Base-by-base conservation (phyloP, 1,140 invertebrate genomes). In the Drosophila pectinifera region DNA sequence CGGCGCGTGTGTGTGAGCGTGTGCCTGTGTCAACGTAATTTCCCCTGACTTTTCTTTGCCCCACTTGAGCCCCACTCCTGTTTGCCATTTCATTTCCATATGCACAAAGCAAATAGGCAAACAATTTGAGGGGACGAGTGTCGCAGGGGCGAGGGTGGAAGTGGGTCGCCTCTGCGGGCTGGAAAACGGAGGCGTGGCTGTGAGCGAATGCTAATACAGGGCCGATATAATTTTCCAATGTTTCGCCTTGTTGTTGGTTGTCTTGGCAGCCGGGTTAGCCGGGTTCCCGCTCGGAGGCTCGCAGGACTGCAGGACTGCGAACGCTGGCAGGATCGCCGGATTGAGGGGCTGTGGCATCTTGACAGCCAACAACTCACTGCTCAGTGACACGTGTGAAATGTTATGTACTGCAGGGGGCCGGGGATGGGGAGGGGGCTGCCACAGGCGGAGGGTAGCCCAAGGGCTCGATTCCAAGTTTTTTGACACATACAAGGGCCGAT, bases 71-170 rank as follows among this genome's bases (percentile, higher is more conserved):
- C 48, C 34, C 58, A 53, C 28, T 59, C 64, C 48, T 88, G 80
- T 89, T 88, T 88, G 76, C 84, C 83, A 89, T 88, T 88, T 88
- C 65, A 89, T 89, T 88, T 86, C 76, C 76, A 89, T 86, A 88
- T 83, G 83, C 84, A 83, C 72, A 88, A 77, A 77, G 79, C 84
- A 88, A 89, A 88, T 88, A 82, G 73, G 83, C 77, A 82, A 88
- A 85, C 83, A 88, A 88, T 64, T 70, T 68, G 49, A 34, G 45
- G 51, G 46, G 26, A 10, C 10, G 28, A 31, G 28, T 31, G 28
- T 31, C 24, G 24, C 24, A 24, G 24, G 16, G 6, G 28, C 13
- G 41, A 16, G 42, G 20, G 8, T 24, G 36, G 31, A 18, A 36
- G 26, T 26, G 26, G 26, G 26, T 6, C 26, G 4, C 7, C 26